Base-by-base conservation (phyloP, 2,888 invertebrate genomes). In the Ormyrus nitidulus region DNA sequence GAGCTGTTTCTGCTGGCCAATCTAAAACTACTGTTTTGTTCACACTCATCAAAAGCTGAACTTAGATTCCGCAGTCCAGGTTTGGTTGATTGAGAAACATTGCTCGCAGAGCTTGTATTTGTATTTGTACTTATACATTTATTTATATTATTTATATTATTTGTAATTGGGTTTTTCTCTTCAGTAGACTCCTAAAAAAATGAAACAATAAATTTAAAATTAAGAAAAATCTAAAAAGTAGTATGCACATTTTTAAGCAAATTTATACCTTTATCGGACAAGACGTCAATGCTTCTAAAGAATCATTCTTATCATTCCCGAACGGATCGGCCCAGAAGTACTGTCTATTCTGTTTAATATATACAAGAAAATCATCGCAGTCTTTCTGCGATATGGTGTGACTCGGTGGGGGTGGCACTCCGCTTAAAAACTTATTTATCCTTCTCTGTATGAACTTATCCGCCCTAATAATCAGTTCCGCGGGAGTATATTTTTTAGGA, bases 381-480 rank as follows among this genome's bases (percentile, higher is more conserved):
- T 95, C 94, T 75, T 93, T 91, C 84, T 94, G 94, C 46, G 94
- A 91, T 56, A 93, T 93, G 11, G 95, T 96, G 10, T 95, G 92
- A 46, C 94, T 95, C 0, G 95, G 95, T 9, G 96, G 96, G 44
- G 96, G 96, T 8, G 94, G 91, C 0, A 96, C 92, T 1, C 96
- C 96, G 83, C 93, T 93, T 8, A 96, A 89, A 65, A 92, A 93
- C 87, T 92, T 93, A 88, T 94, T 92, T 68, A 93, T 89, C 82
- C 90, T 89, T 64, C 86, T 89, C 44, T 92, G 83, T 78, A 92
- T 84, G 82, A 87, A 88, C 34, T 86, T 84, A 84, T 93, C 93
- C 3, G 88, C 88, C 76, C 83, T 86, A 3, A 76, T 70, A 49
- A 90, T 77, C 7, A 87, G 81, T 70, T 90, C 89, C 6, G 85